phyloP scores from a whole-genome alignment of 2,113 vertebrate species.

The Rhagologus leucostigma region DNA sequence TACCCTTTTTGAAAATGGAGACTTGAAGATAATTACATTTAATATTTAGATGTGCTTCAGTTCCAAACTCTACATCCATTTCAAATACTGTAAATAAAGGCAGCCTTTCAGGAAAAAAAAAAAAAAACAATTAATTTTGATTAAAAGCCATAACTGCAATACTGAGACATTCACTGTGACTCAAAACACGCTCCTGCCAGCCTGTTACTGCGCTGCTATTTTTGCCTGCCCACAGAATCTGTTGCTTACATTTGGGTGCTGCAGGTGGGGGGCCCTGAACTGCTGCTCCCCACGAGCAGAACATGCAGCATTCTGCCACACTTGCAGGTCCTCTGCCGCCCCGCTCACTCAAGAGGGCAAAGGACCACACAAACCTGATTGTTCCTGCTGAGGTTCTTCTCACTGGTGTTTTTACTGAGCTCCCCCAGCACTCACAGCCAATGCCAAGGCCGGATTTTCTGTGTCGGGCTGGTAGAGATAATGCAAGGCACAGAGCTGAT shows the following conservation, averaged over 20 bases:
- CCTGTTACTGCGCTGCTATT: neutral
- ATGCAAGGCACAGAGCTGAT: neutral
- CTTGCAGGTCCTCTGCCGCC: neutral
- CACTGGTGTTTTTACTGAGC: neutral
- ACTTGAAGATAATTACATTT: neutral
- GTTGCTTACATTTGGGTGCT: neutral
- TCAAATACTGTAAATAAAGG: neutral
- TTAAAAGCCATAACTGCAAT: neutral
- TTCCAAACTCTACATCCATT: neutral
- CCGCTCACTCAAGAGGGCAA: neutral
- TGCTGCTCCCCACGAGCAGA: neutral
- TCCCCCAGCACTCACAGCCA: neutral
- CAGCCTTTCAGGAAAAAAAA: neutral
- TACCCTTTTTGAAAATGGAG: neutral
- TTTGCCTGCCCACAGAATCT: neutral
- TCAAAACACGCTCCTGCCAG: neutral
- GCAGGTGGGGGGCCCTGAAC: neutral
- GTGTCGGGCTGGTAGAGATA: neutral
- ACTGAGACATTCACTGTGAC: accelerated
- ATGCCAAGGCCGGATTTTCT: neutral
- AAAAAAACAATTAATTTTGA: neutral
- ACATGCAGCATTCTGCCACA: accelerated
- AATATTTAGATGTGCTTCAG: neutral
- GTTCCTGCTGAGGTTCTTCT: neutral
- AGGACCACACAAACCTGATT: accelerated